Evolutionary conservation across 2,797 vertebrate genomes (phyloP).

Genomic region (Rhinophrynus dorsalis): DNA sequence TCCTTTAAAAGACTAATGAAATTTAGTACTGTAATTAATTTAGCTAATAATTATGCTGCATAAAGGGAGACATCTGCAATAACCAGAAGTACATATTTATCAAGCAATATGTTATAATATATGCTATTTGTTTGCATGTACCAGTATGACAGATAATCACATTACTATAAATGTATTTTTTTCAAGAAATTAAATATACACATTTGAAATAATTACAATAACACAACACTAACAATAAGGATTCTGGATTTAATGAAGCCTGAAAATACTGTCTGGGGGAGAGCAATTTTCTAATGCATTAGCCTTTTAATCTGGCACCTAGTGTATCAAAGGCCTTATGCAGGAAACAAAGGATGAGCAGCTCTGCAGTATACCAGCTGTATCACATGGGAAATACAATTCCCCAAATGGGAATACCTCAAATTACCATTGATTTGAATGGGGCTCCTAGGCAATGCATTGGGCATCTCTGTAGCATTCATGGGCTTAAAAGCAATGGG

Average conservation of each 20-base stretch:
- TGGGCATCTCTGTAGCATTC: no score
- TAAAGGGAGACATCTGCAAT: background rate
- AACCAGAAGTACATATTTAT: background rate
- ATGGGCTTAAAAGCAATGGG: no score
- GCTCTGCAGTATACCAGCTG: no score
- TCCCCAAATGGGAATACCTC: no score
- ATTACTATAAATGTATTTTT: conserved; percentile 21
- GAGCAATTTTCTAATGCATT: conserved; percentile 12
- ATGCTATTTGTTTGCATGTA: background rate
- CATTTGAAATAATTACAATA: conserved; percentile 30
- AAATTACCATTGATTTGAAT: no score
- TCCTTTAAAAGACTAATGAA: conserved; percentile 6
- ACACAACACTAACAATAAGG: background rate
- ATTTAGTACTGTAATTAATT: conserved; percentile 5
- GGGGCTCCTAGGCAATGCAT: no score
- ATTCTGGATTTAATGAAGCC: conserved; percentile 32
- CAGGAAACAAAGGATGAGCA: no score
- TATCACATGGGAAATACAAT: no score
- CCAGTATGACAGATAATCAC: conserved; percentile 3
- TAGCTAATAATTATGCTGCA: background rate
- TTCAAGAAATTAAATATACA: conserved; percentile 18
- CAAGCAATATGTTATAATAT: background rate
- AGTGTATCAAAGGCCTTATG: background rate
- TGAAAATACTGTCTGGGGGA: conserved; percentile 32
- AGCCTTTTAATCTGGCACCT: conserved; percentile 17